Percentiles rank a stretch among this genome's conserved stretches.
Evolutionary conservation across 2,888 invertebrate genomes (phyloP).

Genomic region (Drosophila leonis): DNA sequence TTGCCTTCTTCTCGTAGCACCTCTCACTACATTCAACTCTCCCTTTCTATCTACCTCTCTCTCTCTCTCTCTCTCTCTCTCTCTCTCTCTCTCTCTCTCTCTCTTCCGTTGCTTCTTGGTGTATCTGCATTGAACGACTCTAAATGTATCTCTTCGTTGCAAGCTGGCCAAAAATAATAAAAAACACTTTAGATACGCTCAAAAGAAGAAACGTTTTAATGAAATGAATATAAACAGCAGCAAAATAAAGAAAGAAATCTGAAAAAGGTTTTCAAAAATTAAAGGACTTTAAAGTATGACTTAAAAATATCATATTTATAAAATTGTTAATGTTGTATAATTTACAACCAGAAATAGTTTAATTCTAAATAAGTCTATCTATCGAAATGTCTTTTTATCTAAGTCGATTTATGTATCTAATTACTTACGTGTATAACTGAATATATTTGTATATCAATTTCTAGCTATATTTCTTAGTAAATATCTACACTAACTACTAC

Average conservation of each 20-base stretch:
- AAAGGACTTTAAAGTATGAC: no score
- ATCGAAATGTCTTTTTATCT: no score
- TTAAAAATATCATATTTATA: no score
- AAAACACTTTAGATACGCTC: conserved; percentile 56
- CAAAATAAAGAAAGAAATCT: not conserved
- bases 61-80: not conserved
- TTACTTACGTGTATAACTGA: no score
- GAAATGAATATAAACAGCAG: not conserved
- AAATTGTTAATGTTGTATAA: no score
- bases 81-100: not conserved
- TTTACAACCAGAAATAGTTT: no score
- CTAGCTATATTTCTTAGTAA: no score
- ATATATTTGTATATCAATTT: no score
- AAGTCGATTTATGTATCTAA: no score
- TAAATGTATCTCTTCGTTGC: conserved; percentile 68
- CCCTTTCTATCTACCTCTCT: not conserved
- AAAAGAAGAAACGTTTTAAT: not conserved
- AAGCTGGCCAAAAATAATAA: conserved; percentile 70
- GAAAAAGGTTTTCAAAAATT: no score
- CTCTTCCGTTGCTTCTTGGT: conserved; percentile 3
- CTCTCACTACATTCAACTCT: conserved; percentile 26
- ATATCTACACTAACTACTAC: no score
- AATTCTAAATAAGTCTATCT: no score
- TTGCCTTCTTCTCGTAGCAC: conserved; percentile 42
- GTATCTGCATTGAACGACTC: conserved; percentile 77